Base-by-base conservation (phyloP, 2,888 invertebrate genomes). In the Spilosoma lubricipeda region DNA sequence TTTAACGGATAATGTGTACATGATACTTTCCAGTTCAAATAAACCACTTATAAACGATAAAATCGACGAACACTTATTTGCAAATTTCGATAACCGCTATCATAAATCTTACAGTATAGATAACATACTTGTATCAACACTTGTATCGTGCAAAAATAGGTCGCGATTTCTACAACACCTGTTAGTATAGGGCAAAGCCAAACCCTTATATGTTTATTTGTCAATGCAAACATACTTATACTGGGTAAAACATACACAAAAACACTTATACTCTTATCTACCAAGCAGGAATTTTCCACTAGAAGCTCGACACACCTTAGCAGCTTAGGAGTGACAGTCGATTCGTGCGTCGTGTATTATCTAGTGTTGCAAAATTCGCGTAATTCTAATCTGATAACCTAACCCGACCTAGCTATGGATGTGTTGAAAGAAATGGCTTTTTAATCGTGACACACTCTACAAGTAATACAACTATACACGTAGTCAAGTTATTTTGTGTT, bases 131-230 rank as follows among this genome's bases (percentile, higher is more conserved):
- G 36, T 36, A 36, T 36, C 36, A 64, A 39, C 68, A 52, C 20
- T 52, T 20, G 23, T 81, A 79, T 77, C 76, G 68, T 56, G 23
- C 45, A 7, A 36, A 83, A 81, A 79, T 76, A 81, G 82, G 83
- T 81, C 77, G 67, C 70, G 70, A 76, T 79, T 64, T 65, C 64
- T 13, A 0, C 63, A n/a, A 45, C 23, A 52, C 42, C 23, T 70
- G 63, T 70, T 30, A 3, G 9, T 79, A 78, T 73, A 77, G 72
- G 70, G 48, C 80, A 75, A 36, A n/a, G 52, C 52, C 52, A 56
- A 56, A 56, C 52, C 52, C 52, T 23, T 4, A 23, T 7, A 52
- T 23, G 23, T 52, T 23, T 56, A 56, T 56, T 52, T 56, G 52
- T 23, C 52, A 56, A n/a, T n/a, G 78, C 78, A 77, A 81, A 81